Conservation (phyloP, 2,888 invertebrate species). For the Dione juno region DNA sequence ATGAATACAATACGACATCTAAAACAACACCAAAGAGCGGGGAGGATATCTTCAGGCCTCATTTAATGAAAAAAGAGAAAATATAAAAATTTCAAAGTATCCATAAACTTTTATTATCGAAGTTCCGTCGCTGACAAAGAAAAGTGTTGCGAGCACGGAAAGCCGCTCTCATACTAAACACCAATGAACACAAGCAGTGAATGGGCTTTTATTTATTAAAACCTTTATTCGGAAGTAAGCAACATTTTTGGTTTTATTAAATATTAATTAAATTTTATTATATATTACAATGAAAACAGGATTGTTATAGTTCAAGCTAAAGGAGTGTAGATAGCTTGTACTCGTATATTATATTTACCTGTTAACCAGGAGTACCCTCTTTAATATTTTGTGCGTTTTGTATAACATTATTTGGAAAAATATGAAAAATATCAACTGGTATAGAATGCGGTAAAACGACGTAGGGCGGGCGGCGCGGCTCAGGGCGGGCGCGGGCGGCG, state of each 20-base stretch:
- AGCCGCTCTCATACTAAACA: background rate
- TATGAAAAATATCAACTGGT: conserved; percentile 17
- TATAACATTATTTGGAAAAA: conserved; percentile 17
- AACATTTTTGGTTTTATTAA: background rate
- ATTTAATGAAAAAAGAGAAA: conserved; percentile 31
- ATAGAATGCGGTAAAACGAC: background rate
- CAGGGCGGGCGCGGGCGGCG: conserved; percentile 9
- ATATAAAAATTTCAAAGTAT: conserved; percentile 29
- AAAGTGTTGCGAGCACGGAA: conserved; percentile 24
- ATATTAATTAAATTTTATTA: background rate
- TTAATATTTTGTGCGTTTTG: conserved; percentile 20
- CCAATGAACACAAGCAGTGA: background rate
- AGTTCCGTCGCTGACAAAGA: conserved; percentile 23
- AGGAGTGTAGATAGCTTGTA: too few species aligned
- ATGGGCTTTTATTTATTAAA: too few species aligned
- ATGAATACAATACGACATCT: conserved; percentile 1
- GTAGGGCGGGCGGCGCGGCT: background rate
- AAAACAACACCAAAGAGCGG: background rate
- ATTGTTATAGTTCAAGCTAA: too few species aligned
- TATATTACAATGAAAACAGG: too few species aligned
- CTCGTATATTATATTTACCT: background rate
- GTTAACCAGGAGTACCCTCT: too few species aligned
- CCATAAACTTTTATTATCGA: conserved; percentile 37
- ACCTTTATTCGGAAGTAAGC: background rate
- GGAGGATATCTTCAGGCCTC: background rate